Evolutionary conservation across 2,888 invertebrate genomes (phyloP).

Genomic region (Morpho deidamia): DNA sequence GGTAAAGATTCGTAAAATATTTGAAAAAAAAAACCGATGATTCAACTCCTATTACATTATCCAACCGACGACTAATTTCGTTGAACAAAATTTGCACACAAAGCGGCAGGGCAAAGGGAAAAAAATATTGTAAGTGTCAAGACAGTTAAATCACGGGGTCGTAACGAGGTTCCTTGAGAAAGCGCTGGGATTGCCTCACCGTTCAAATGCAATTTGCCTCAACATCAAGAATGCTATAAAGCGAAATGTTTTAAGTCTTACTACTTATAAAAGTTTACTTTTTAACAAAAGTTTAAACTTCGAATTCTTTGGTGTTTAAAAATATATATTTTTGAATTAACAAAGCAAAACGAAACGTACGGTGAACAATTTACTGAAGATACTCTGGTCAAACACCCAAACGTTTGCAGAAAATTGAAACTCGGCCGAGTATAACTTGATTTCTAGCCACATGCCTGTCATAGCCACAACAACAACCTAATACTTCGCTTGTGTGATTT

Average conservation of each 20-base stretch:
- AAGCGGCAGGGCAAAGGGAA: slow-evolving; percentile 46
- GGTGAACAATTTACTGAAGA: background rate
- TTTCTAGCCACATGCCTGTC: slow-evolving; percentile 63
- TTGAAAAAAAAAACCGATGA: slow-evolving; percentile 30
- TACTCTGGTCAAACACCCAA: slow-evolving; percentile 27
- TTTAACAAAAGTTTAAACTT: background rate
- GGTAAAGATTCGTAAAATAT: background rate
- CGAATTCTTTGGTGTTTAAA: background rate
- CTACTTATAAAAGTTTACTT: slow-evolving; percentile 1
- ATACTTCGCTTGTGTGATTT: slow-evolving; percentile 44
- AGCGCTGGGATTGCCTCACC: slow-evolving; percentile 47
- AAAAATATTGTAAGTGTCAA: slow-evolving; percentile 69
- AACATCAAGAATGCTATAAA: slow-evolving; percentile 20
- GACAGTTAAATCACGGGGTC: slow-evolving; percentile 64
- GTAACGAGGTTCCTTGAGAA: slow-evolving; percentile 59
- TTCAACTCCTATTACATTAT: slow-evolving; percentile 48
- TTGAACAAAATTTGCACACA: slow-evolving; percentile 62
- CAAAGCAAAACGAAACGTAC: background rate
- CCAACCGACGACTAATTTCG: slow-evolving; percentile 36
- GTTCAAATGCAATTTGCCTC: slow-evolving; percentile 56
- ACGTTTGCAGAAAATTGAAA: slow-evolving; percentile 70
- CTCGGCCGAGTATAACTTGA: slow-evolving; percentile 72
- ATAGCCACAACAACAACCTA: slow-evolving; percentile 35
- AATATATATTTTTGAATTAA: background rate
- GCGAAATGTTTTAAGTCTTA: slow-evolving; percentile 20